Percentiles rank a stretch among this genome's conserved stretches.
Evolutionary conservation across 2,888 invertebrate species (phyloP).

Genomic region (Phyto melanocephala): DNA sequence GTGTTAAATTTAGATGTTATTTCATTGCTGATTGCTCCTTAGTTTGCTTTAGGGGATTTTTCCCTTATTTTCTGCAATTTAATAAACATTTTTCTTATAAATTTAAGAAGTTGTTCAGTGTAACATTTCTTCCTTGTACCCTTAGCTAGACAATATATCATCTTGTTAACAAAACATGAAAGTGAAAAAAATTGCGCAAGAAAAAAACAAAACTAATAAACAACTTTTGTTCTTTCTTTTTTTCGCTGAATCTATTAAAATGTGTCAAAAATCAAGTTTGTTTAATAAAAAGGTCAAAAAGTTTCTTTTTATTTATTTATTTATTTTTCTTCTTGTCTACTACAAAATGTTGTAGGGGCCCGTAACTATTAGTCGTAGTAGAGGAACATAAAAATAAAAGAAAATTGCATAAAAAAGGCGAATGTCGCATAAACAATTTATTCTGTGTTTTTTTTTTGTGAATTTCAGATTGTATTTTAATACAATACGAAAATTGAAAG

Average conservation of each 20-base stretch:
- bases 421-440: conserved; percentile 61
- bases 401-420: conserved; percentile 16
- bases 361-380: background rate
- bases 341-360: background rate
- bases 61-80: background rate
- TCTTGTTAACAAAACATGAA: conserved; percentile 4
- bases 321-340: background rate
- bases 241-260: background rate
- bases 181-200: background rate
- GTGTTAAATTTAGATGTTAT: conserved; percentile 51
- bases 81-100: conserved; percentile 31
- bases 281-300: conserved; percentile 38
- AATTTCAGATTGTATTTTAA: conserved; percentile 56
- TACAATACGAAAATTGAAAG: conserved; percentile 13
- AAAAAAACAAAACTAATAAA: background rate
- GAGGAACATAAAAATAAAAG: background rate
- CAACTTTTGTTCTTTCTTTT: conserved; percentile 6
- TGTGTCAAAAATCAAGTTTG: conserved; percentile 38
- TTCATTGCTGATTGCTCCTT: conserved; percentile 5
- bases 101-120: conserved; percentile 13
- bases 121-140: background rate
- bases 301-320: background rate
- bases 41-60: background rate
- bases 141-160: conserved; percentile 26
- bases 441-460: no score